Base-by-base conservation (phyloP, 2,113 vertebrate genomes). In the Callionymus lyra region DNA sequence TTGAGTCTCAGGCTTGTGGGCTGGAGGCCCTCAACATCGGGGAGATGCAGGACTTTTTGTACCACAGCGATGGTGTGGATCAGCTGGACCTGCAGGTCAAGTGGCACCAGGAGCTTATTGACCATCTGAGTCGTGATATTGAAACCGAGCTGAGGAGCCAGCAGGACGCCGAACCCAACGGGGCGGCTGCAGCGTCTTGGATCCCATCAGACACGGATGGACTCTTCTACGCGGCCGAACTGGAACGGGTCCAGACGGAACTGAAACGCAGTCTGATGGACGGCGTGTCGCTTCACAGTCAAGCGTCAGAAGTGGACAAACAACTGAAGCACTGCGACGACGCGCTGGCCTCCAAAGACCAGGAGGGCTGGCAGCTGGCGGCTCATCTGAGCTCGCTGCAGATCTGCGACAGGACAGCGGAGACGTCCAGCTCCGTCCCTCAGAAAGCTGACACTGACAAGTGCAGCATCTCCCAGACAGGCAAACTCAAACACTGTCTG, bases 331-430 rank as follows among this genome's bases (percentile, higher is more conserved):
- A 59, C 45, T 86, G 73, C 38, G 87, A 94, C 51, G 67, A 74
- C 2, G 6, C 86, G 14, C 70, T 93, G 65, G 75, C 81, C 50
- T 86, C 85, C 53, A 91, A 87, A 67, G 88, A 87, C 42, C 85
- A 88, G 56, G 93, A 99, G 56, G 94, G 90, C 45, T 88, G 92
- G 75, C 79, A 86, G 44, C 77, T 98, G 19, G 81, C 86, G 8
- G 61, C 88, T 34, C 90, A 93, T 67, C 80, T 99, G 16, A 81
- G 59, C 63, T 76, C 80, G 0, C 46, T 94, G 40, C 84, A 88
- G 15, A 41, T 82, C 10, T 79, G 47, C 42, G 84, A 83, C 21
- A 61, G 66, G 38, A 44, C 43, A 6, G 58, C 59, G 33, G 47
- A 59, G 41, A 34, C 17, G 17, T 4, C 47, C 4, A 11, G 33